Evolutionary conservation across 2,797 vertebrate species (phyloP), one percentile per base, ranked within the genome.

Genomic region (Xenopus petersii): DNA sequence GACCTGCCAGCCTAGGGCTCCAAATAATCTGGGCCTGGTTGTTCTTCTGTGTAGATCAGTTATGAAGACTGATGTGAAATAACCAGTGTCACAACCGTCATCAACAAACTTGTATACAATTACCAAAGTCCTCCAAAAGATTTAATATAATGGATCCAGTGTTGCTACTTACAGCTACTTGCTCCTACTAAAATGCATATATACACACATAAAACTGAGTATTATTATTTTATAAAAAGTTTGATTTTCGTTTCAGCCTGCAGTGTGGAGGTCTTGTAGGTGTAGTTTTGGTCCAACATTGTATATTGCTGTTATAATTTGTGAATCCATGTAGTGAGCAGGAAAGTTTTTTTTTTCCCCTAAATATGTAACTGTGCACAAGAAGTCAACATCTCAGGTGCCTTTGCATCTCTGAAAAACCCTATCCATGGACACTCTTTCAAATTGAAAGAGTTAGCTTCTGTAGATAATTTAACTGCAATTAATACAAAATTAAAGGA

Each of bases 141-240:
- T 26, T 60, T 60, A 2, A 60, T 56, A 15, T 56, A 24, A 60
- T 10, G 58, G 24, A 24, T 87, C 86, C 84, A 79, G 46, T 83
- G 81, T 84, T 89, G 77, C 84, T 87, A 70, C 86, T 79, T 84
- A 83, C 2, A 58, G 74, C 84, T 80, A 83, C 80, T 73, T 81
- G 84, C 77, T 86, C 85, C 84, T 82, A 87, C 86, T 86, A 86
- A 76, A 76, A 88, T 60, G 85, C 80, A 81, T 83, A 80, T 73
- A 84, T 76, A 88, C 47, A 85, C 80, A 81, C 82, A 80, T 75
- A 84, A 77, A 85, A 81, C 80, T 67, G 75, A 68, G 80, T 81
- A 80, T n/a, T 78, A 51, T 60, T 78, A 51, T 60, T 76, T 61
- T 24, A 64, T n/a, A 47, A 60, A 26, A 9, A 70, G 64, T 81